Conservation (phyloP, 2,113 vertebrate species). For the Okapia johnstoni region DNA sequence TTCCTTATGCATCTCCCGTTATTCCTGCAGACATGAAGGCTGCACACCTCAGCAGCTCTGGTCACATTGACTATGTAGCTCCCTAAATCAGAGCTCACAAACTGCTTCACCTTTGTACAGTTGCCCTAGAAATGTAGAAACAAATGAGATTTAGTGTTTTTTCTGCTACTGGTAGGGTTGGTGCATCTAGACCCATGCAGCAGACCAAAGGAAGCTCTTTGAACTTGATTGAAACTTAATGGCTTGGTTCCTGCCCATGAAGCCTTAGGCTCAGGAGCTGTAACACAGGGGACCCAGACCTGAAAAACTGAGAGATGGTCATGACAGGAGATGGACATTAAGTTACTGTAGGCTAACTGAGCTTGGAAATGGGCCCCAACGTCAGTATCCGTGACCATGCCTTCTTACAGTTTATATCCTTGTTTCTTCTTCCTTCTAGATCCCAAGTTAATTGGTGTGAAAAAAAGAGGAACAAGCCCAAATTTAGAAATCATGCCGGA, state of each 20-base stretch:
- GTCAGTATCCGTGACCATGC: neutral
- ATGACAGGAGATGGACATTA: neutral
- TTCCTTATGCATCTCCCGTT: constrained; percentile 79
- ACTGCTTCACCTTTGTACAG: constrained; percentile 81
- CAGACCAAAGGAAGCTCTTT: neutral
- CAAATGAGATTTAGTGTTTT: neutral
- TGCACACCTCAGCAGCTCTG: constrained; percentile 81
- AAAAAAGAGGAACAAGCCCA: neutral
- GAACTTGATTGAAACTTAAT: neutral
- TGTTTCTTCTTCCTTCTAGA: neutral
- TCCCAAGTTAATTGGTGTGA: neutral
- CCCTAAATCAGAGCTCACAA: constrained; percentile 79
- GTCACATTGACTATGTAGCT: constrained; percentile 84
- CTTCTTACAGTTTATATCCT: neutral
- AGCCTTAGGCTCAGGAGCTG: neutral
- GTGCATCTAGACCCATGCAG: neutral
- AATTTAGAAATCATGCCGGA: neutral
- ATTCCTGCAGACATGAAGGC: constrained; percentile 79
- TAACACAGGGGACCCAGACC: neutral
- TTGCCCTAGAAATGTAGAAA: constrained; percentile 76
- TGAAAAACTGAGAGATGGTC: neutral
- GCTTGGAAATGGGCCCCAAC: neutral
- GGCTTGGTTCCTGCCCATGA: neutral
- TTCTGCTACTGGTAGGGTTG: neutral
- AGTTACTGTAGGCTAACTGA: neutral